A percentile compares a stretch with the other conserved stretches of the same genome.
Conservation (phyloP, 2,797 vertebrate genomes). For the Micrastur ruficollis region DNA sequence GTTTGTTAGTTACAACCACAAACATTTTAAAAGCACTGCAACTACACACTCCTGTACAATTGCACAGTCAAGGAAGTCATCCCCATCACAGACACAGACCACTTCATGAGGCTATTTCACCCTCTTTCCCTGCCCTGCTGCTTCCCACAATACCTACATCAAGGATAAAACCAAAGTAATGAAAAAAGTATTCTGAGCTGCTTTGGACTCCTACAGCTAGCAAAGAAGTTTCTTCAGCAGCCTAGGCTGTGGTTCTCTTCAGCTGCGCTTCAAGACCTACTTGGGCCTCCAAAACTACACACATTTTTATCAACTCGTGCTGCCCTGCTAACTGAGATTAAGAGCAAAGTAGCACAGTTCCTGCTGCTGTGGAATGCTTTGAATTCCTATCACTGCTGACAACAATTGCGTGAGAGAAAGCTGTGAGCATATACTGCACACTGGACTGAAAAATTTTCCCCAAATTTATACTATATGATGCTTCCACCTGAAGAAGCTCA, state of each 20-base stretch:
- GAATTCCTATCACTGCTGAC: background rate
- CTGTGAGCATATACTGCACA: background rate
- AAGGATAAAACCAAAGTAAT: background rate
- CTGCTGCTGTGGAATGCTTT: background rate
- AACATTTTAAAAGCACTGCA: background rate
- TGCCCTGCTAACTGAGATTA: background rate
- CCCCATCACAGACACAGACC: background rate
- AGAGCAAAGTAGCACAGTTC: background rate
- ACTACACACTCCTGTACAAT: background rate
- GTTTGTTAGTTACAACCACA: background rate
- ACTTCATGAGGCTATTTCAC: background rate
- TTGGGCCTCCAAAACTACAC: background rate
- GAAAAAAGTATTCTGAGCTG: background rate
- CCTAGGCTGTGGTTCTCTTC: background rate
- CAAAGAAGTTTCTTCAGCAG: background rate
- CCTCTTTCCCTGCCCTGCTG: background rate
- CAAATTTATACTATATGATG: rapidly evolving
- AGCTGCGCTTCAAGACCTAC: background rate
- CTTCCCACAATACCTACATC: background rate
- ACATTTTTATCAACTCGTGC: background rate
- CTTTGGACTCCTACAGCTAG: background rate
- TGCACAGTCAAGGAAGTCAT: background rate
- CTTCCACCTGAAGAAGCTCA: background rate
- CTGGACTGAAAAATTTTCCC: background rate
- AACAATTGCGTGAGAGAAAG: background rate